Evolutionary conservation across 2,888 invertebrate species (phyloP).

Genomic region (Sisyra nigra): DNA sequence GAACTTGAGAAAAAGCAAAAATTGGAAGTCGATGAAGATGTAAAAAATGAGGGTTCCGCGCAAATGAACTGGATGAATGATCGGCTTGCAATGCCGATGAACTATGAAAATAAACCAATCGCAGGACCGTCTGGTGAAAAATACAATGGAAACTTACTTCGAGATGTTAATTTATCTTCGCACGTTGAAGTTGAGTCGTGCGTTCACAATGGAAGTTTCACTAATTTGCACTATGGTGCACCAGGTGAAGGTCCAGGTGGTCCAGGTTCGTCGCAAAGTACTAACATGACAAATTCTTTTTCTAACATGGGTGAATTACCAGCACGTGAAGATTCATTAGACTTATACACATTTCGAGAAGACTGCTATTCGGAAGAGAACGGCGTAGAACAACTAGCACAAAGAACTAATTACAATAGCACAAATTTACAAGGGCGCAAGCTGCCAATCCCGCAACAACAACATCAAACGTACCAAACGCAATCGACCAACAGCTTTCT

Average conservation of each 20-base stretch:
- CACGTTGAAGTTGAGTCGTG: conserved; percentile 45
- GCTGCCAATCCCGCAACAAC: conserved; percentile 23
- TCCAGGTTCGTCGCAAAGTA: conserved; percentile 15
- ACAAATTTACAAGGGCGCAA: conserved; percentile 26
- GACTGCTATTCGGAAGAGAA: conserved; percentile 40
- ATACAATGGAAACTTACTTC: conserved; percentile 27
- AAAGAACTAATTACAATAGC: conserved; percentile 7
- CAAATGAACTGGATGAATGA: conserved; percentile 31
- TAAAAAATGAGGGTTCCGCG: conserved; percentile 19
- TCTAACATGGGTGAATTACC: conserved; percentile 22
- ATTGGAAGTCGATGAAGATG: conserved; percentile 36
- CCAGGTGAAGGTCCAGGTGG: conserved; percentile 28
- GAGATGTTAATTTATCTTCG: conserved; percentile 36
- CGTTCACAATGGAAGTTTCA: conserved; percentile 47
- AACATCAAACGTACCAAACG: conserved; percentile 23
- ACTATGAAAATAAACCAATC: conserved; percentile 20
- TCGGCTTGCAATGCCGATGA: conserved; percentile 25
- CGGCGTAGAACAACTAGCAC: conserved; percentile 18
- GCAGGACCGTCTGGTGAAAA: conserved; percentile 17
- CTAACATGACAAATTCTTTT: conserved; percentile 20
- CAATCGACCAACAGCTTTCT: conserved; percentile 21
- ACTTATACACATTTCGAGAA: conserved; percentile 41
- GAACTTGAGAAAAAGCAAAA: conserved; percentile 72
- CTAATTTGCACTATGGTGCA: conserved; percentile 49
- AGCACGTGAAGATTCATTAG: conserved; percentile 38